A percentile compares a stretch with the other conserved stretches of the same genome.
Evolutionary conservation across 2,888 invertebrate species (phyloP).

Genomic region (Andrena camellia): DNA sequence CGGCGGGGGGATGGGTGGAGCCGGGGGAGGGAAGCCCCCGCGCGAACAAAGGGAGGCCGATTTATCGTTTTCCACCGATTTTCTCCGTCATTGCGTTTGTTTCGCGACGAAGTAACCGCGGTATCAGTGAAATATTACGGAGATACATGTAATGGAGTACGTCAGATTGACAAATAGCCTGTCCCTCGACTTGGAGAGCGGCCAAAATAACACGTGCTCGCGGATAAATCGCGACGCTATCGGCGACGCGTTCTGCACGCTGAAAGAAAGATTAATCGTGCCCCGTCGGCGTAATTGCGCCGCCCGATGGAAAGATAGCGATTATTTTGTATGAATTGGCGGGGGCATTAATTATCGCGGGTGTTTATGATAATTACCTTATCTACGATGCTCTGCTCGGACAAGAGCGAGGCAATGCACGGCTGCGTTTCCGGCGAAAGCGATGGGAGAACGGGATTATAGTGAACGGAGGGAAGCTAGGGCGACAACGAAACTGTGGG

Average conservation of each 20-base stretch:
- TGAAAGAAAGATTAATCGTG: constrained; percentile 47
- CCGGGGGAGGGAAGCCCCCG: neutral
- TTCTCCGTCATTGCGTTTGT: constrained; percentile 14
- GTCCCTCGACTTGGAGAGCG: constrained; percentile 6
- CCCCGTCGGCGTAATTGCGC: constrained; percentile 19
- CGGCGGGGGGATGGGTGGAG: too few relatives aligned
- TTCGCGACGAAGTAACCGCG: constrained; percentile 7
- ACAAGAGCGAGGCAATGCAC: neutral
- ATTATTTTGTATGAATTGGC: neutral
- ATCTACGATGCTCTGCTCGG: neutral
- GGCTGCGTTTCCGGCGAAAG: neutral
- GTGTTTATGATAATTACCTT: constrained; percentile 14
- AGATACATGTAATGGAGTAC: constrained; percentile 17
- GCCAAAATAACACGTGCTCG: constrained; percentile 30
- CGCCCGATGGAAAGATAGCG: neutral
- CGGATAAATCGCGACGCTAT: constrained; percentile 29
- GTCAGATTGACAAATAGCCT: constrained; percentile 36
- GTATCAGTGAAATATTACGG: constrained; percentile 27
- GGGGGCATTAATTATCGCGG: constrained; percentile 1
- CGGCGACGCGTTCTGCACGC: constrained; percentile 1
- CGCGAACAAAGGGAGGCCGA: constrained; percentile 3
- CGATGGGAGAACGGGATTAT: neutral
- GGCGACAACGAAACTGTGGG: neutral
- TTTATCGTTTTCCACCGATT: constrained; percentile 17
- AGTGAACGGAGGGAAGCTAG: neutral